Evolutionary conservation across 2,888 invertebrate genomes (phyloP).

Genomic region (Drosophila mimetica): DNA sequence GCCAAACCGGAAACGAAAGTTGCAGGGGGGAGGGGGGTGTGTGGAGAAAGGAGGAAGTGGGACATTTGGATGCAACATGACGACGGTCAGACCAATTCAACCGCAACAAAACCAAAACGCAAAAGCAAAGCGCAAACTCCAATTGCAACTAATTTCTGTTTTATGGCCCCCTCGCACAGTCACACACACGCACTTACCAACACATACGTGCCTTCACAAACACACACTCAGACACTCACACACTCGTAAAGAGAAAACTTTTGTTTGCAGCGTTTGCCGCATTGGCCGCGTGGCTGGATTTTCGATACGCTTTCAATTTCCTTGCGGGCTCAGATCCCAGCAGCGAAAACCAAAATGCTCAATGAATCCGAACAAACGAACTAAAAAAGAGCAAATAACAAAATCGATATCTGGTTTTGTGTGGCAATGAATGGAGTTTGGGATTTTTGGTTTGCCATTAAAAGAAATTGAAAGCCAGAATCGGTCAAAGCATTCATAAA

Average conservation of each 20-base stretch:
- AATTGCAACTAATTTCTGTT: conserved; percentile 79
- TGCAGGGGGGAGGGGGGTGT: conserved; percentile 6
- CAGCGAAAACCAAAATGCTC: conserved; percentile 43
- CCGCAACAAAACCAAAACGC: conserved; percentile 71
- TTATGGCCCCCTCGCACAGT: conserved; percentile 53
- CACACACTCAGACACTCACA: conserved; percentile 6
- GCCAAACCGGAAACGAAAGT: conserved; percentile 62
- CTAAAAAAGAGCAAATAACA: conserved; percentile 26
- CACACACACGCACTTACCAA: conserved; percentile 5
- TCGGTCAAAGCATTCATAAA: conserved; percentile 1
- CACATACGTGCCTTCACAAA: not conserved
- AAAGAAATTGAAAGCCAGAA: conserved; percentile 30
- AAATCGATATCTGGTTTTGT: conserved; percentile 32
- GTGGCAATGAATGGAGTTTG: conserved; percentile 32
- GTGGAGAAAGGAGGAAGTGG: conserved; percentile 11
- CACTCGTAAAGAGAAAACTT: conserved; percentile 36
- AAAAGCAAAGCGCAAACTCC: conserved; percentile 75
- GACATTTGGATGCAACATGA: conserved; percentile 35
- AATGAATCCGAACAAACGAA: conserved; percentile 33
- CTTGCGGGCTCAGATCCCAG: conserved; percentile 58
- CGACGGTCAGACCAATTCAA: conserved; percentile 50
- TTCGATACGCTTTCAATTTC: conserved; percentile 75
- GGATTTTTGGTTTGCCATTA: conserved; percentile 21
- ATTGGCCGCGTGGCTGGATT: conserved; percentile 68
- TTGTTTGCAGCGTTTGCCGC: conserved; percentile 67